phyloP scores from a whole-genome alignment of 2,888 invertebrate genomes.

The Nephrotoma appendiculata region DNA sequence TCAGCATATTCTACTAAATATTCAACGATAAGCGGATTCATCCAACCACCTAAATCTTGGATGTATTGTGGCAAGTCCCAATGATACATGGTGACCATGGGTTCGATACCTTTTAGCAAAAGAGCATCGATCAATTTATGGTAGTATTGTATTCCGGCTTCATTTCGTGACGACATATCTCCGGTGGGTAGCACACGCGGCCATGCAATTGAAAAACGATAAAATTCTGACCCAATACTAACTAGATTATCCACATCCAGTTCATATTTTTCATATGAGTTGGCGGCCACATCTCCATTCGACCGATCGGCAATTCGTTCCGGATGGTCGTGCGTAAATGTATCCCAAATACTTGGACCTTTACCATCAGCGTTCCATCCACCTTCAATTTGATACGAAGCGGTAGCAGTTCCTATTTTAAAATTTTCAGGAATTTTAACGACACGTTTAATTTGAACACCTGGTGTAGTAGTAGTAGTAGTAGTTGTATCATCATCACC shows the following conservation, averaged over 20 bases:
- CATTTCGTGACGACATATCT: constrained; percentile 31
- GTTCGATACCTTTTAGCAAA: constrained; percentile 35
- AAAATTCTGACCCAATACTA: constrained; percentile 25
- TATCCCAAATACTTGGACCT: constrained; percentile 35
- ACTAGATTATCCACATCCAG: constrained; percentile 39
- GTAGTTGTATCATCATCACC: neutral
- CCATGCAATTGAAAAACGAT: neutral
- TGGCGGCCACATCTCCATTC: constrained; percentile 39
- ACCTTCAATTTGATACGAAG: constrained; percentile 39
- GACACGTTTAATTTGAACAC: neutral
- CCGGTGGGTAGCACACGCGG: constrained; percentile 42
- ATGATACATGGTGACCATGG: constrained; percentile 42
- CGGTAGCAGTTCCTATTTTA: neutral
- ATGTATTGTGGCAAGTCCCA: constrained; percentile 40
- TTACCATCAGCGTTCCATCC: constrained; percentile 37
- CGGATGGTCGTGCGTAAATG: constrained; percentile 17
- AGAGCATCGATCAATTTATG: neutral
- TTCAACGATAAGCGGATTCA: constrained; percentile 30
- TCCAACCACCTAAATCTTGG: constrained; percentile 39
- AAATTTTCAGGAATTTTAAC: neutral
- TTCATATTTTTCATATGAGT: constrained; percentile 39
- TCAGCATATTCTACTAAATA: constrained; percentile 38
- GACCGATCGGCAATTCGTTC: constrained; percentile 25
- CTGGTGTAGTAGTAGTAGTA: too few relatives aligned
- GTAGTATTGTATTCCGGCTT: neutral